phyloP scores from a whole-genome alignment of 1,140 invertebrate genomes.

The Lepidurus apus region DNA sequence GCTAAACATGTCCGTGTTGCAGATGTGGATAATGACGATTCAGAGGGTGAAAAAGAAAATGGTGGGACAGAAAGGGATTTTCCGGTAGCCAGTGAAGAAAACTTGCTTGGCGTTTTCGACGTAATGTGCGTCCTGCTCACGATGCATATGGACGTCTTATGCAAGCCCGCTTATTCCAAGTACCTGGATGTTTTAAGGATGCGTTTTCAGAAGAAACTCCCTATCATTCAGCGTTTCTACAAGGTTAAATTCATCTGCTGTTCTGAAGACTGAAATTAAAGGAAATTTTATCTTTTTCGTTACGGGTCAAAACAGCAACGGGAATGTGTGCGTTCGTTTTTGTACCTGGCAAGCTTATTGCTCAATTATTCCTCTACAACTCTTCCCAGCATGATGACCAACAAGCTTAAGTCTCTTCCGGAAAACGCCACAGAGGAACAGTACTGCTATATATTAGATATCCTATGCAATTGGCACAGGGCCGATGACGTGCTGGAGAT shows the following conservation, averaged over 20 bases:
- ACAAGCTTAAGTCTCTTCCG: constrained; percentile 20
- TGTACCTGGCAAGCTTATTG: constrained; percentile 23
- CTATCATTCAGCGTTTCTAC: constrained; percentile 17
- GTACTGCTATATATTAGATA: constrained; percentile 24
- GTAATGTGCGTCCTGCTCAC: constrained; percentile 20
- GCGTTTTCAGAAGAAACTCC: neutral
- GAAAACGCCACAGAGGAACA: constrained; percentile 14
- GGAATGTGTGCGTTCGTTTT: constrained; percentile 24
- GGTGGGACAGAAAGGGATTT: constrained; percentile 5
- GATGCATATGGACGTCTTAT: neutral
- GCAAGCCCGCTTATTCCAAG: neutral
- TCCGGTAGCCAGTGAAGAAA: constrained; percentile 26
- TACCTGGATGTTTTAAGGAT: neutral
- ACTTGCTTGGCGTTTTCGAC: constrained; percentile 24
- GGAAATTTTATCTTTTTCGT: neutral
- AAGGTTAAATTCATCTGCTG: neutral
- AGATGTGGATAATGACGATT: neutral
- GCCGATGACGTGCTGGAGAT: constrained; percentile 28
- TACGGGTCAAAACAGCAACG: neutral
- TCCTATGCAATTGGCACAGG: constrained; percentile 25
- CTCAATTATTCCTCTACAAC: neutral
- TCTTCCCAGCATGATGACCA: constrained; percentile 3
- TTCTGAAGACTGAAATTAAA: neutral
- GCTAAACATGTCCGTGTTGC: neutral
- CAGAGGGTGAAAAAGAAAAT: neutral